Evolutionary conservation across 2,797 vertebrate species (phyloP).

Genomic region (Synaphobranchus kaupii): DNA sequence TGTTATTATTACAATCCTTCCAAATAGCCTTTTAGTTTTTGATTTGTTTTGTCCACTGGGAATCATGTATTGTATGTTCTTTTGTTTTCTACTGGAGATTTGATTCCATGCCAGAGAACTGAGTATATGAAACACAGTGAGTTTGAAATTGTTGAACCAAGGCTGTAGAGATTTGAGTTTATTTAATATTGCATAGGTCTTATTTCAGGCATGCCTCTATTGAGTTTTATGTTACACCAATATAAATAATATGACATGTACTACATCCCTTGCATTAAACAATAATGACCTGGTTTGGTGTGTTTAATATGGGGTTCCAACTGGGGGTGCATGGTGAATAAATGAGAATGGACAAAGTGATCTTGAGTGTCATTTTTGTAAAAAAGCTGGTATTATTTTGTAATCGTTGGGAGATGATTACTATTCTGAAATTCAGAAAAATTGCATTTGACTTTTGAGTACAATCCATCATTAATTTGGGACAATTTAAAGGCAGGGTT

Average conservation of each 20-base stretch:
- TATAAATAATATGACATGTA: background rate
- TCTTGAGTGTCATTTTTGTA: background rate
- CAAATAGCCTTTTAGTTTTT: background rate
- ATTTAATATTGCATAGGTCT: background rate
- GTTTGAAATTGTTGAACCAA: background rate
- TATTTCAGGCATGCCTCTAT: constrained; percentile 8
- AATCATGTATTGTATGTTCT: background rate
- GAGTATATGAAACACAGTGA: background rate
- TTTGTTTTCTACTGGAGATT: background rate
- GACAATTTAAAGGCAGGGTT: background rate
- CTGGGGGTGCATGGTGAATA: background rate
- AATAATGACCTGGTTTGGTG: background rate
- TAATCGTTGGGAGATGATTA: background rate
- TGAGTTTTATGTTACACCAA: background rate
- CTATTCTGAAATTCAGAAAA: background rate
- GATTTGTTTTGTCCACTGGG: background rate
- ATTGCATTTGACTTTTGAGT: background rate
- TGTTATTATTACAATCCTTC: background rate
- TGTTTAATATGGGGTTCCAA: background rate
- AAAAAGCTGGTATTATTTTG: background rate
- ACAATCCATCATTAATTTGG: background rate
- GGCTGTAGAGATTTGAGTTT: background rate
- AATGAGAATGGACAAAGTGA: background rate
- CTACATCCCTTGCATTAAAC: background rate
- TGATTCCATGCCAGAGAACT: background rate